phyloP scores from a whole-genome alignment of 1,140 invertebrate genomes.

The Bombus vancouverensis region DNA sequence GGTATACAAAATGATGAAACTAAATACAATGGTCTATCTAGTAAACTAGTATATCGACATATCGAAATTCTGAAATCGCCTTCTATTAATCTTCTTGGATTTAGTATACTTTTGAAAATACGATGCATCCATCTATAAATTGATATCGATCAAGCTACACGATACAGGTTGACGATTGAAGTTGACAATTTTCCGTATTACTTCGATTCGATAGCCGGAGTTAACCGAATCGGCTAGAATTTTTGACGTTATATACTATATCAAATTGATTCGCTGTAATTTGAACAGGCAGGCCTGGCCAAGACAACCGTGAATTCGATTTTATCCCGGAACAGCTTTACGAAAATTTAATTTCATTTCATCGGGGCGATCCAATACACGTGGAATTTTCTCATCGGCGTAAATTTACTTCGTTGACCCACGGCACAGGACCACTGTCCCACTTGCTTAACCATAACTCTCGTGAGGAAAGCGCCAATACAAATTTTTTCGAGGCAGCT shows the following conservation, averaged over 20 bases:
- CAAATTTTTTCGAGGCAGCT: constrained; percentile 46
- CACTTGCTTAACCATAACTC: constrained; percentile 58
- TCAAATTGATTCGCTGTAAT: constrained; percentile 37
- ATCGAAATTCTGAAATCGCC: not conserved
- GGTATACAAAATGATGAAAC: not conserved
- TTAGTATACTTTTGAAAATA: not conserved
- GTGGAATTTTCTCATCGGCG: constrained; percentile 68
- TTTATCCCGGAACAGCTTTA: constrained; percentile 44
- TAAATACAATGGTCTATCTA: not conserved
- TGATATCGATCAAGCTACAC: not conserved
- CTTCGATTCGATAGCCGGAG: constrained; percentile 22
- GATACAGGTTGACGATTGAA: not conserved
- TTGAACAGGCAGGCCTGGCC: not conserved
- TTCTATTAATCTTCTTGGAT: not conserved
- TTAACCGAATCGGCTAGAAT: not conserved
- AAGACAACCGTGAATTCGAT: constrained; percentile 30
- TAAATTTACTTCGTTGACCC: constrained; percentile 64
- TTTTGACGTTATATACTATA: constrained; percentile 29
- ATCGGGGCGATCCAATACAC: constrained; percentile 46
- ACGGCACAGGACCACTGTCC: not conserved
- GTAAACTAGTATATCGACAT: not conserved
- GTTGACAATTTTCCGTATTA: constrained; percentile 14
- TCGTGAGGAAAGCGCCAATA: constrained; percentile 39
- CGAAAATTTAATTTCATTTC: constrained; percentile 60
- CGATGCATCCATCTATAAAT: not conserved